Evolutionary conservation across 1,140 invertebrate species (phyloP).

Genomic region (Drosophila varians): DNA sequence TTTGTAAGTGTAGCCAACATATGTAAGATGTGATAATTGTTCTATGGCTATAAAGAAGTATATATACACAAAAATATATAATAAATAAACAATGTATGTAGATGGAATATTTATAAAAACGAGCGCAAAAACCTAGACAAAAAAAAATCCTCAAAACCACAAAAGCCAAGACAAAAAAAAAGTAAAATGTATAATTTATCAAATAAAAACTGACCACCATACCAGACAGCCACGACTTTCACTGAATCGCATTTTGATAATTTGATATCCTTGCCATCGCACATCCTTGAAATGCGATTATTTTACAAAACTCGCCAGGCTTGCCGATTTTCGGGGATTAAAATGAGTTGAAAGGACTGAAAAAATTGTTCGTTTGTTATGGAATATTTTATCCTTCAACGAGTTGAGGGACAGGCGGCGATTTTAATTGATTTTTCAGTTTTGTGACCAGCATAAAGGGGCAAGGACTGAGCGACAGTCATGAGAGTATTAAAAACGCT

Average conservation of each 20-base stretch:
- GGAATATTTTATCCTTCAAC: constrained; percentile 59
- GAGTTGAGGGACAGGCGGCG: constrained; percentile 40
- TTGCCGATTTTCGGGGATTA: background rate
- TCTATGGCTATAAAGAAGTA: constrained; percentile 68
- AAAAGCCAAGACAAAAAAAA: constrained; percentile 56
- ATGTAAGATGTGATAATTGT: constrained; percentile 81
- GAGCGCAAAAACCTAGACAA: constrained; percentile 16
- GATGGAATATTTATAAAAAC: constrained; percentile 52
- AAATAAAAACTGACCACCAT: constrained; percentile 76
- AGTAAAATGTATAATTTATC: constrained; percentile 61
- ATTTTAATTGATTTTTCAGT: constrained; percentile 75
- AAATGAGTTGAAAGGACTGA: background rate
- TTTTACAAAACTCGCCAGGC: background rate
- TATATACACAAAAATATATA: constrained; percentile 41
- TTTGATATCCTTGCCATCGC: background rate
- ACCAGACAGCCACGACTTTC: constrained; percentile 43
- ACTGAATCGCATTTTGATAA: background rate
- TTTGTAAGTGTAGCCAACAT: constrained; percentile 65
- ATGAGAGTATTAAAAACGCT: constrained; percentile 70
- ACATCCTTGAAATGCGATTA: background rate
- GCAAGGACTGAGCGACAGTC: background rate
- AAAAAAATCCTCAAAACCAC: constrained; percentile 20
- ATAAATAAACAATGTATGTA: constrained; percentile 47
- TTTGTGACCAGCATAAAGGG: constrained; percentile 26
- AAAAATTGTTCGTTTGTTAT: background rate